These are phyloP conservation scores for Isurus oxyrinchus DNA, from an alignment of 2,113 vertebrate species.

Conservation along the genomic window DNA sequence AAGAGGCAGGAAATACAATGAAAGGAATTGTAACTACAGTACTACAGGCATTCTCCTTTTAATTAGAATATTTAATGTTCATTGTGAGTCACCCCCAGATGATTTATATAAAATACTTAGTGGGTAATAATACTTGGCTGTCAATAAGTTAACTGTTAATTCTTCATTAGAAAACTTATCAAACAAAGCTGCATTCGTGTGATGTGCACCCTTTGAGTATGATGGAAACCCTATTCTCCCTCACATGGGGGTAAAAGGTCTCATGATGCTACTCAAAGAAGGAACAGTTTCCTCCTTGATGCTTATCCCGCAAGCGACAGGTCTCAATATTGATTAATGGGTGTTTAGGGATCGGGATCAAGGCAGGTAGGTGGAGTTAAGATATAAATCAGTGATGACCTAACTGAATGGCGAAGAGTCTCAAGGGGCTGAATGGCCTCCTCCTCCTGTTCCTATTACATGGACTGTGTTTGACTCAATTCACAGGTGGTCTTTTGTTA, in stretches of 20 bases:
- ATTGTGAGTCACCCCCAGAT: not conserved
- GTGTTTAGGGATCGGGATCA: not conserved
- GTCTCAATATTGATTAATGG: not conserved
- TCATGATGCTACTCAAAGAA: not conserved
- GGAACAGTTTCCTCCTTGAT: not conserved
- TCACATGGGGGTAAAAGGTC: too few relatives aligned
- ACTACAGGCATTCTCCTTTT: not conserved
- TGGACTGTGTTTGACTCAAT: not conserved
- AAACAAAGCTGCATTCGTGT: too few relatives aligned
- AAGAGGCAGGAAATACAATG: not conserved
- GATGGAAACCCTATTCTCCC: too few relatives aligned
- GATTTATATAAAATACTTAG: not conserved
- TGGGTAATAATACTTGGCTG: not conserved
- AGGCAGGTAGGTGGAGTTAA: not conserved
- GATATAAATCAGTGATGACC: not conserved
- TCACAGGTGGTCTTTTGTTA: not conserved
- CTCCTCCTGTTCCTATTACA: not conserved
- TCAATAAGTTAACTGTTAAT: too few relatives aligned
- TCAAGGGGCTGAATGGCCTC: not conserved
- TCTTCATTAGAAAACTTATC: too few relatives aligned
- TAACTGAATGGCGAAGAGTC: not conserved
- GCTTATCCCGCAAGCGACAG: not conserved
- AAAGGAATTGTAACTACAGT: not conserved
- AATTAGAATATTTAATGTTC: not conserved
- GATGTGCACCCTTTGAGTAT: too few relatives aligned